A percentile compares a stretch with the other conserved stretches of the same genome.
phyloP scores from a whole-genome alignment of 2,797 vertebrate species.

The Hemibagrus guttatus region DNA sequence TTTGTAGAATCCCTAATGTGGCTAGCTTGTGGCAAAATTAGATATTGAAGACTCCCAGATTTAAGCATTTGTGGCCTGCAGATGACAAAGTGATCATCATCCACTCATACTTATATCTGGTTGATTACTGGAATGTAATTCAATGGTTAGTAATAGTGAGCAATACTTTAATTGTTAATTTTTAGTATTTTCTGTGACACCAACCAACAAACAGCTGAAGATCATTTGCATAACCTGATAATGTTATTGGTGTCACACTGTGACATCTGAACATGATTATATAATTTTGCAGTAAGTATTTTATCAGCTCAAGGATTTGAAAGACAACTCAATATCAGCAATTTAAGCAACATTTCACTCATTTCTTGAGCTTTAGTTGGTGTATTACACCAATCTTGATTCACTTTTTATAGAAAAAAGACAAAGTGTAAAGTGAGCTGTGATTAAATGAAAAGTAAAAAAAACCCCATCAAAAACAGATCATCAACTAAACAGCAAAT shows the following conservation, averaged over 20 bases:
- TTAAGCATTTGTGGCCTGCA: background rate
- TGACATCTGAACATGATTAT: background rate
- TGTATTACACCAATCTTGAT: background rate
- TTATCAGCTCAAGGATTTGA: background rate
- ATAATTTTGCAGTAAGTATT: background rate
- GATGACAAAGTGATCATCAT: background rate
- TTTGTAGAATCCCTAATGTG: background rate
- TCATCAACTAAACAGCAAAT: background rate
- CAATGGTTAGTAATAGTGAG: too few species aligned
- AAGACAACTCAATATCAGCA: background rate
- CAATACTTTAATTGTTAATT: background rate
- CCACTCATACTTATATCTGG: background rate
- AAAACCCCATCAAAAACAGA: background rate
- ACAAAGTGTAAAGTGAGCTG: background rate
- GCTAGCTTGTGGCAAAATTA: background rate
- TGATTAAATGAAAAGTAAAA: background rate
- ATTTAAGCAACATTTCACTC: background rate
- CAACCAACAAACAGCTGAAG: background rate
- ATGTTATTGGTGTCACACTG: background rate
- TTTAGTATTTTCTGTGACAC: background rate
- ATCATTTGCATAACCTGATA: background rate
- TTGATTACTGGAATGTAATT: background rate
- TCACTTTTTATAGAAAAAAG: background rate
- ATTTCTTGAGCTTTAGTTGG: background rate
- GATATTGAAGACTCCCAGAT: background rate